Evolutionary conservation across 2,888 invertebrate species (phyloP), one percentile per base, ranked within the genome.

Genomic region (Caenorhabditis imperialis): DNA sequence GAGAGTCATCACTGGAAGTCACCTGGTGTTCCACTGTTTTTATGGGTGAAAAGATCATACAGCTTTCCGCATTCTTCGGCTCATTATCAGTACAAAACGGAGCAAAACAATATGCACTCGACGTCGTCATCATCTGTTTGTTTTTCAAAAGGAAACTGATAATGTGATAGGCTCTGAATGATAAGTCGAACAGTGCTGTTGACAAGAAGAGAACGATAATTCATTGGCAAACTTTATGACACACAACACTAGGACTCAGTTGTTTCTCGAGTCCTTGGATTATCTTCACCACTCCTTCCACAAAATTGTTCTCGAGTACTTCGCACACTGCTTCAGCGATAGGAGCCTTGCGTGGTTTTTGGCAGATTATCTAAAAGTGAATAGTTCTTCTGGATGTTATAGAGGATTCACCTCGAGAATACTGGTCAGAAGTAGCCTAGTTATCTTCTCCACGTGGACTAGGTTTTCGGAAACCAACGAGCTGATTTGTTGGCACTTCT

Each of bases 201-300:
- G n/a, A 40, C 6, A 40, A 40, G 14, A 14, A 16, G 14, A 40
- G 18, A 40, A 40, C 5, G 14, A 40, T 16, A 40, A 40, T 40
- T 40, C 18, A 16, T 40, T n/a, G 5, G n/a, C 40, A 40, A 16
- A 40, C 40, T 16, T 14, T 40, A 8, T 40, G 40, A 40, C 18
- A 18, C 18, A 40, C 5, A 40, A 40, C n/a, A 18, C 14, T 40
- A 1, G 47, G 48, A 18, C 58, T 48, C 18, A 58, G 22, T 30
- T 48, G 47, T 14, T 27, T 47, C 20, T 58, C 27, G n/a, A 57
- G 20, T 8, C 38, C 44, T 14, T 27, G 0, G 30, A 60, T 8
- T 10, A 58, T 37, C 22, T 12, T 18, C 20, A 37, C 22, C 22
- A 58, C 58, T 22, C 37, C 47, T 14, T 58, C 47, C n/a, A 35